Base-by-base conservation (phyloP, 2,113 vertebrate genomes). In the Actenoides hombroni region DNA sequence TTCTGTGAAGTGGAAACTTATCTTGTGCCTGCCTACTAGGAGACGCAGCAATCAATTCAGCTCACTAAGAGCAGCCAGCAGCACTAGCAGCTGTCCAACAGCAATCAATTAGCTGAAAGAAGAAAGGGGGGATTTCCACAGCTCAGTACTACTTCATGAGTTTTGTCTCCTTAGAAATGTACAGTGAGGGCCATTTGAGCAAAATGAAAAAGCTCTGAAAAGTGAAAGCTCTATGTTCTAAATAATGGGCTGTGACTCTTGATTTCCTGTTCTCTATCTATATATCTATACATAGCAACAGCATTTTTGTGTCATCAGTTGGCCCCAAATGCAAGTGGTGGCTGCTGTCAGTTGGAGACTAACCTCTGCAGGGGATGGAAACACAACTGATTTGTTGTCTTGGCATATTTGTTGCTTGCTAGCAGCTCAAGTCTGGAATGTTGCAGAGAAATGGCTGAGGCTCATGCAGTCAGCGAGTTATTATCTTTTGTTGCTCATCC, bases 1-100 rank as follows among this genome's bases (percentile, higher is more conserved):
- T 91, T 83, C 79, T 88, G 33, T 93, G 83, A 93, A 92, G 86
- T 70, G 51, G 76, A 88, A 92, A 88, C 59, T 65, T 93, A 44
- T 56, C 83, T 90, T 74, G 24, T 92, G 64, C 46, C 83, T 92
- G 31, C 84, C 69, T 94, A 64, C 69, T 63, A 86, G 42, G 49
- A 89, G 84, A 61, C 3, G 4, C 37, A 75, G 69, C 56, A 81
- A 90, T 94, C 69, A 96, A 91, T 92, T 81, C 54, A 60, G 46
- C 74, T 91, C 44, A 51, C 57, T 80, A 56, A 81, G 56, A 93
- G 44, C 15, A 88, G 40, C 11, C 29, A 83, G 60, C 56, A 81
- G 59, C 33, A 37, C 60, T 78, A 97, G 35, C 60, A 93, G 31
- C 79, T 90, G 60, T 59, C 88, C 76, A 59, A 46, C 31, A 77